phyloP scores from a whole-genome alignment of 2,113 vertebrate species.

The Mormyrus iriodes region DNA sequence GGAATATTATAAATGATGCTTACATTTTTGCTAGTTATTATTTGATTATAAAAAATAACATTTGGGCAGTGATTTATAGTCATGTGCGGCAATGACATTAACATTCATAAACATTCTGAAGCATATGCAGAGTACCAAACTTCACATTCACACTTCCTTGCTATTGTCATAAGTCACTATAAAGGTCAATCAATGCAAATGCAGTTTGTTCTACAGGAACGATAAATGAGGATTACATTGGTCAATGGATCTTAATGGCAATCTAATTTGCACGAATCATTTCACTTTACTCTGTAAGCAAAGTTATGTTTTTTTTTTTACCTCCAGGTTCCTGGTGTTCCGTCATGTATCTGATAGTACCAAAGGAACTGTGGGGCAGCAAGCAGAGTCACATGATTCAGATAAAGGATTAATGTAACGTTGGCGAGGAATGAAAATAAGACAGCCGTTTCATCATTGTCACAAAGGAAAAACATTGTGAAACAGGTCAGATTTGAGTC shows the following conservation, averaged over 20 bases:
- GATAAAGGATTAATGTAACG: not conserved
- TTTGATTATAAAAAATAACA: not conserved
- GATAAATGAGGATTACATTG: not conserved
- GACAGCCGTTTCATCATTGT: not conserved
- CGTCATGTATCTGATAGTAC: not conserved
- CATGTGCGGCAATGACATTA: not conserved
- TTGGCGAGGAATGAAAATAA: not conserved
- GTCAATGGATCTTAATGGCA: not conserved
- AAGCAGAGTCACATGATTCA: not conserved
- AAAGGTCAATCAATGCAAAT: not conserved
- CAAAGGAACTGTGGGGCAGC: not conserved
- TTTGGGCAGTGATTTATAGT: not conserved
- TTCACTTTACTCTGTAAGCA: not conserved
- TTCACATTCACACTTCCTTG: not conserved
- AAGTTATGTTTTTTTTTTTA: not conserved
- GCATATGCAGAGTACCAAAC: not conserved
- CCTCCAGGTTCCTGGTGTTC: not conserved
- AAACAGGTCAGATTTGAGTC: not conserved
- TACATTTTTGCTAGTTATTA: not conserved
- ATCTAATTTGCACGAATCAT: not conserved
- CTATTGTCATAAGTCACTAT: not conserved
- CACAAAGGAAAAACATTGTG: not conserved
- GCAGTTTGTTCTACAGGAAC: not conserved
- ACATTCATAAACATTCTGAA: not conserved
- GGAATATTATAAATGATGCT: not conserved